These are phyloP conservation scores for Cephus pulcher DNA, from an alignment of 2,888 invertebrate species.

Conservation along the genomic window DNA sequence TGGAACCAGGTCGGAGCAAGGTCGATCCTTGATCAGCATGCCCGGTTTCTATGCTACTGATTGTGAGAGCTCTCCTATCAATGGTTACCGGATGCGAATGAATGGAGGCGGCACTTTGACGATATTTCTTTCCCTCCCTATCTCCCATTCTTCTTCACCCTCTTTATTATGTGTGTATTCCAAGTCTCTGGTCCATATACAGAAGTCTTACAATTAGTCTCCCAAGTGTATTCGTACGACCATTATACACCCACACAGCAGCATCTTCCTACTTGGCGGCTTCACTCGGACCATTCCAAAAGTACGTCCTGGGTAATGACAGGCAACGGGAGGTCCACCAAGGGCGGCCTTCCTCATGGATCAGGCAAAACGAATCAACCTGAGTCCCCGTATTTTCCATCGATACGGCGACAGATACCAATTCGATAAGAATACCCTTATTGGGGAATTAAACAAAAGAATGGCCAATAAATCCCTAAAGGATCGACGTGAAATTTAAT, in stretches of 20 bases:
- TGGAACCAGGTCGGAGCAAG: neutral
- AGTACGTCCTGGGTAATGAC: conserved; percentile 43
- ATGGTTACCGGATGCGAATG: conserved; percentile 50
- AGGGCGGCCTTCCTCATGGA: conserved; percentile 40
- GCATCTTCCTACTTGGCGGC: neutral
- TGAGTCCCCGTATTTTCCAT: conserved; percentile 5
- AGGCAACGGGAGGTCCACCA: conserved; percentile 49
- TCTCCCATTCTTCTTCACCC: conserved; percentile 12
- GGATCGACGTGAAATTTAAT: neutral
- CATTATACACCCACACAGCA: neutral
- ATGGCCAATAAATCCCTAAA: neutral
- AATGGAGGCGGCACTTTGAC: conserved; percentile 48
- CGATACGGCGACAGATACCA: neutral
- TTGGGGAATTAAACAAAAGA: neutral
- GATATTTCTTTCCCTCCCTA: conserved; percentile 24
- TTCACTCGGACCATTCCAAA: conserved; percentile 42
- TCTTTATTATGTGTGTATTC: conserved; percentile 13
- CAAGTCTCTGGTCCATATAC: neutral
- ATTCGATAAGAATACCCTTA: neutral
- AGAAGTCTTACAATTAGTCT: neutral
- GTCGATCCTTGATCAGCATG: conserved; percentile 29
- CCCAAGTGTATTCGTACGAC: neutral
- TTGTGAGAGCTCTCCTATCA: conserved; percentile 31
- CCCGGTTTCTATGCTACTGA: conserved; percentile 20
- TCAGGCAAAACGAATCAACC: conserved; percentile 48